A percentile compares a stretch with the other conserved stretches of the same genome.
phyloP scores from a whole-genome alignment of 2,113 vertebrate genomes.

The Eublepharis macularius region DNA sequence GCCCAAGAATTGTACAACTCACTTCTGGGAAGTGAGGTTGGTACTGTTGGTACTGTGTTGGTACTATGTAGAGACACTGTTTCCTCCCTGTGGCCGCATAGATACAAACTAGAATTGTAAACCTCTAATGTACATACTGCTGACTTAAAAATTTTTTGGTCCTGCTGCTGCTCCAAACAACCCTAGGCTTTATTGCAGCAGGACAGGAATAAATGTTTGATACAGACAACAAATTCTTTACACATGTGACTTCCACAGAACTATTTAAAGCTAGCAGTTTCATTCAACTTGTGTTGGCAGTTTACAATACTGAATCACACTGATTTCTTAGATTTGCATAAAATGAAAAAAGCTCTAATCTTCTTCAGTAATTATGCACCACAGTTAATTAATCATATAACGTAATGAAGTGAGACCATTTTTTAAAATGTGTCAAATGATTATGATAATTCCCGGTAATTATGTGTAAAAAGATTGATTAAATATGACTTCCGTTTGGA shows the following conservation, averaged over 20 bases:
- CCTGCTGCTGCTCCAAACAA: no score
- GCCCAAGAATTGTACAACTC: not conserved
- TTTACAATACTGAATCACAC: not conserved
- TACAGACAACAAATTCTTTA: not conserved
- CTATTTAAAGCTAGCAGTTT: not conserved
- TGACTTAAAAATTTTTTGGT: no score
- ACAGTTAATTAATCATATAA: slow-evolving; percentile 72
- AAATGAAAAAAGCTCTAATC: slow-evolving; percentile 49
- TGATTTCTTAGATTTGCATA: slow-evolving; percentile 38
- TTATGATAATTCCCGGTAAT: slow-evolving; percentile 72
- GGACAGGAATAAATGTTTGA: no score
- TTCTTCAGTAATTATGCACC: slow-evolving; percentile 64
- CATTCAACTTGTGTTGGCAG: not conserved
- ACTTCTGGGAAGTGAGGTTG: not conserved
- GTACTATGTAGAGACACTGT: no score
- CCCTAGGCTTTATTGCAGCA: no score
- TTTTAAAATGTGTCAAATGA: slow-evolving; percentile 72
- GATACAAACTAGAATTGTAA: no score
- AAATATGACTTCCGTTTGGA: slow-evolving; percentile 44
- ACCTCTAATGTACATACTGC: no score
- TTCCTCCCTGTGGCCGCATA: no score
- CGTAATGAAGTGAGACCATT: slow-evolving; percentile 67
- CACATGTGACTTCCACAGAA: not conserved
- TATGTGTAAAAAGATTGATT: slow-evolving; percentile 70
- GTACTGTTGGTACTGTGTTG: no score